A percentile compares a stretch with the other conserved stretches of the same genome.
phyloP scores from a whole-genome alignment of 2,113 vertebrate genomes.

The Bubo bubo region DNA sequence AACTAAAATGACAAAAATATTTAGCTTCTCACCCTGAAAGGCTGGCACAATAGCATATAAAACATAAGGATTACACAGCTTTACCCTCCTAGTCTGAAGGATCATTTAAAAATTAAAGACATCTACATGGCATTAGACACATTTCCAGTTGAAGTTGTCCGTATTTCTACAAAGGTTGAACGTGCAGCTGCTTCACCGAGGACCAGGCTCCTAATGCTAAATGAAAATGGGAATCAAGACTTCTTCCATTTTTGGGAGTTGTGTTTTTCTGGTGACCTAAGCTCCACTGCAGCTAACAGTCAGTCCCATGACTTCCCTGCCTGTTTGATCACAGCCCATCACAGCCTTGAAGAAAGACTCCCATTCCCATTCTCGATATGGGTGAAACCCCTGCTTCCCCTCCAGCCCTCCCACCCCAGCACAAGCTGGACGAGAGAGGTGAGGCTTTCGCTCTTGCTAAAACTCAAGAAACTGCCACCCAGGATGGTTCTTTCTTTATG shows the following conservation, averaged over 20 bases:
- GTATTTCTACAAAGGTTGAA: not conserved
- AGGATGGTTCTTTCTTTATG: not conserved
- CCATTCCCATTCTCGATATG: not conserved
- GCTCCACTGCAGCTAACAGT: not conserved
- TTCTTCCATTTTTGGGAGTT: not conserved
- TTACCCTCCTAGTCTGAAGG: slow-evolving; percentile 5
- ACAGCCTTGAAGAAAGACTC: not conserved
- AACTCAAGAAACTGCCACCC: not conserved
- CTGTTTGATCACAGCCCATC: not conserved
- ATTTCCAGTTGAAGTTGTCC: not conserved
- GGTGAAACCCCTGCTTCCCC: not conserved
- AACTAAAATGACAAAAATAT: slow-evolving; percentile 59
- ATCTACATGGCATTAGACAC: not conserved
- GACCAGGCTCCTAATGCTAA: not conserved
- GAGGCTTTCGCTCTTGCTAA: not conserved
- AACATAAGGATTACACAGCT: slow-evolving; percentile 23
- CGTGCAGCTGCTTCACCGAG: not conserved
- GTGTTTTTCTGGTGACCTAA: not conserved
- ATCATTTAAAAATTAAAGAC: not conserved
- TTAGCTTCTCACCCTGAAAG: slow-evolving; percentile 43
- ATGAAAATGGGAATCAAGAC: not conserved
- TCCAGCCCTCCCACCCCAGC: not conserved
- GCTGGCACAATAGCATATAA: slow-evolving; percentile 27
- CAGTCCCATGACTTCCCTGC: not conserved
- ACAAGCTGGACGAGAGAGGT: not conserved